These are phyloP conservation scores for Mactromeris polynyma DNA, from an alignment of 2,888 invertebrate genomes.

Conservation along the genomic window DNA sequence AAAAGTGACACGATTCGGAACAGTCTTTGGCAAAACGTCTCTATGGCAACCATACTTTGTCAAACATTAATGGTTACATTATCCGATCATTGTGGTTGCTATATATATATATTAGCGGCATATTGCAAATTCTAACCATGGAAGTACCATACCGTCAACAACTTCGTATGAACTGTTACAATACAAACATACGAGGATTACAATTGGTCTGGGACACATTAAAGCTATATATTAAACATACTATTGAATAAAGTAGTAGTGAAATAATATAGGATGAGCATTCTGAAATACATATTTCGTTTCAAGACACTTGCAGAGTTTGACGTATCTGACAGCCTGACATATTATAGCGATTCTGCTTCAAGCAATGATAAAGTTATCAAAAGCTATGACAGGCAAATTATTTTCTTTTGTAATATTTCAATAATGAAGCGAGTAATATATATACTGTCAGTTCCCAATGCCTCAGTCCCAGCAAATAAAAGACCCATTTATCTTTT, in stretches of 20 bases:
- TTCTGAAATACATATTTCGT: not conserved
- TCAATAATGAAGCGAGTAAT: not conserved
- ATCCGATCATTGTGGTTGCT: too few species aligned
- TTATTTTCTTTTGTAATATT: not conserved
- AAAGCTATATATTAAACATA: too few species aligned
- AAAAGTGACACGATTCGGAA: too few species aligned
- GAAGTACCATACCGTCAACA: too few species aligned
- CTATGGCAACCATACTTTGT: too few species aligned
- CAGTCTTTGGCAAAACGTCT: too few species aligned
- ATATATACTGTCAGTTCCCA: not conserved
- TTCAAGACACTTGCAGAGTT: too few species aligned
- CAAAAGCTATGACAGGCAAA: not conserved
- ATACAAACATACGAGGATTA: too few species aligned
- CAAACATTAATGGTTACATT: too few species aligned
- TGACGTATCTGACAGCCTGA: not conserved
- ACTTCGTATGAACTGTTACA: too few species aligned
- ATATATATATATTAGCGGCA: not conserved
- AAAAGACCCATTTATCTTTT: not conserved
- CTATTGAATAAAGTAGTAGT: too few species aligned
- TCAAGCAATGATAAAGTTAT: not conserved
- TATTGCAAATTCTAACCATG: not conserved
- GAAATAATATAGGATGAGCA: not conserved
- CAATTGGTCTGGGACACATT: too few species aligned
- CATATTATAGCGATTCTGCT: not conserved
- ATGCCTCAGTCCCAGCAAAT: not conserved